These are phyloP conservation scores for Meganola albula DNA, from an alignment of 2,888 invertebrate genomes.

Conservation along the genomic window DNA sequence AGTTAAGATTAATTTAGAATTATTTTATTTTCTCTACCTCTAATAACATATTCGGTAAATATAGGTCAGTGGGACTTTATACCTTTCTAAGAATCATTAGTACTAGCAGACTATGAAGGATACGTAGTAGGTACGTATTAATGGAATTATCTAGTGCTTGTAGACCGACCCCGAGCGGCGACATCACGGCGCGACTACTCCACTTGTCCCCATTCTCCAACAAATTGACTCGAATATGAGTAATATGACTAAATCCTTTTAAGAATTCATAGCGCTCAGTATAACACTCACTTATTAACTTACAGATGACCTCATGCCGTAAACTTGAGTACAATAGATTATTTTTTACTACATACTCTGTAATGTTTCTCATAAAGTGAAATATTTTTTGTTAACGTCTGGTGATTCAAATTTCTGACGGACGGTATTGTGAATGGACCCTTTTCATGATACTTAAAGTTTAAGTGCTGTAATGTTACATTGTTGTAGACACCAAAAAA, in stretches of 20 bases:
- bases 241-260: conserved; percentile 68
- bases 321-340: conserved; percentile 27
- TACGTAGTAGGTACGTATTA: conserved; percentile 8
- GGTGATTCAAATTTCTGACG: conserved; percentile 33
- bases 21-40: no score
- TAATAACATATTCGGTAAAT: no score
- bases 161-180: conserved; percentile 25
- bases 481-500: no score
- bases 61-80: no score
- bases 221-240: conserved; percentile 60
- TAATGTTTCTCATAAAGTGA: conserved; percentile 10
- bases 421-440: conserved; percentile 17
- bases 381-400: conserved; percentile 21
- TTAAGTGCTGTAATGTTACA: no score
- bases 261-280: conserved; percentile 45
- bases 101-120: no score
- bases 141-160: conserved; percentile 26
- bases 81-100: no score
- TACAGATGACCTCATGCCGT: conserved; percentile 45
- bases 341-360: conserved; percentile 12
- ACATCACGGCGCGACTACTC: conserved; percentile 52
- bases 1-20: no score
- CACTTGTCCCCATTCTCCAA: conserved; percentile 67
- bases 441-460: conserved; percentile 3
- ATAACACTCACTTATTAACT: conserved; percentile 44